Percentiles rank a stretch among this genome's conserved stretches.
phyloP scores from a whole-genome alignment of 2,797 vertebrate species.

The Brachyalestes nurse region DNA sequence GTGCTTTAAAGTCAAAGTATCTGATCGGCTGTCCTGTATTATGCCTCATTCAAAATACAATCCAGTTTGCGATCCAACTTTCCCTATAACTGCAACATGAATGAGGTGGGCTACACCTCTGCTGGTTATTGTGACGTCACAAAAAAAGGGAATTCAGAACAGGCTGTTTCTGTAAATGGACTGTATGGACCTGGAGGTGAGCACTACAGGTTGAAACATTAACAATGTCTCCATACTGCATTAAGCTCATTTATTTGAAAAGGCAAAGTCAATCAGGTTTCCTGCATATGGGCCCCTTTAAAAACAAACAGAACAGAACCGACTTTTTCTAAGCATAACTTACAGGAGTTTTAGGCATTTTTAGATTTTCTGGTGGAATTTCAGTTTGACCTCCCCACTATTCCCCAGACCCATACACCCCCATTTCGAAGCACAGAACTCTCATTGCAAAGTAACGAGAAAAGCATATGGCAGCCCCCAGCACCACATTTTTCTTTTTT shows the following conservation, averaged over 20 bases:
- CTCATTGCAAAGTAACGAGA: slow-evolving; percentile 40
- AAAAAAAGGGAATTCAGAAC: too few species aligned
- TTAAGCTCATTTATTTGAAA: not conserved
- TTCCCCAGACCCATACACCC: not conserved
- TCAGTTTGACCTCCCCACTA: not conserved
- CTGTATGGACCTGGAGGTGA: not conserved
- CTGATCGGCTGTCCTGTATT: too few species aligned
- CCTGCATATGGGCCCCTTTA: not conserved
- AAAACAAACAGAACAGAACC: not conserved
- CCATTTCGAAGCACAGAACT: slow-evolving; percentile 2
- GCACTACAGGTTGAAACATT: too few species aligned
- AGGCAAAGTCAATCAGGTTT: not conserved
- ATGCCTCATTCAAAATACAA: too few species aligned
- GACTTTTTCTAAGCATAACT: not conserved
- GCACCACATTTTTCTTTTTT: slow-evolving; percentile 6
- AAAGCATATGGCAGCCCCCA: slow-evolving; percentile 31
- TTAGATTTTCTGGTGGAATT: not conserved
- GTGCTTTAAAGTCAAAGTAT: too few species aligned
- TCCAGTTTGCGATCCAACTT: too few species aligned
- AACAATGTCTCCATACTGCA: too few species aligned
- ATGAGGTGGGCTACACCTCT: too few species aligned
- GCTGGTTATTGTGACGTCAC: too few species aligned
- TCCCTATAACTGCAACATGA: too few species aligned
- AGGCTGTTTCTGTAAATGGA: too few species aligned
- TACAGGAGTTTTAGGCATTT: not conserved